These are phyloP conservation scores for Agrilus mali DNA, from an alignment of 2,888 invertebrate genomes.

Conservation along the genomic window DNA sequence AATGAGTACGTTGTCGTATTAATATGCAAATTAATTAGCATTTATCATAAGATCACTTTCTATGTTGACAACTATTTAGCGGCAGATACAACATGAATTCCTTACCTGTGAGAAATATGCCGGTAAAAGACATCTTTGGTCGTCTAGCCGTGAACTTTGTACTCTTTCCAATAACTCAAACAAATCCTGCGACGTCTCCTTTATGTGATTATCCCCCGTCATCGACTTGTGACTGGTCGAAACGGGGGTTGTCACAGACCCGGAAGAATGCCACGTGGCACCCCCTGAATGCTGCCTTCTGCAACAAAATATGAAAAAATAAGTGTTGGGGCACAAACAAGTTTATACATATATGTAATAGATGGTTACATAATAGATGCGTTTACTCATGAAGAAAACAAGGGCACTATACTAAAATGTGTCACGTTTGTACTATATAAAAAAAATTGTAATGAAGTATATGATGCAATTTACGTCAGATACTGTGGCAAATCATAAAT, in stretches of 20 bases:
- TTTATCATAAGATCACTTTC: too few relatives aligned
- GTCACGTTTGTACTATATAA: too few relatives aligned
- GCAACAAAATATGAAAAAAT: constrained; percentile 21
- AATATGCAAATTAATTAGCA: too few relatives aligned
- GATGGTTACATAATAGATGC: too few relatives aligned
- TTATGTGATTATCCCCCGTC: constrained; percentile 30
- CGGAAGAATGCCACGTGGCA: constrained; percentile 28
- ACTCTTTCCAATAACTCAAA: constrained; percentile 90
- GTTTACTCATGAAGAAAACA: too few relatives aligned
- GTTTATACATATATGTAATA: background rate
- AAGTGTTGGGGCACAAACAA: background rate
- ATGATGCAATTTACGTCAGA: too few relatives aligned
- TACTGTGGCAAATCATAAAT: too few relatives aligned
- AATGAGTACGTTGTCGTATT: too few relatives aligned
- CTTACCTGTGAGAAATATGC: constrained; percentile 81
- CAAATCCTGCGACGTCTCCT: constrained; percentile 57
- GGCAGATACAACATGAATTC: too few relatives aligned
- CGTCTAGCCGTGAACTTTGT: constrained; percentile 89
- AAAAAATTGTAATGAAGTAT: too few relatives aligned
- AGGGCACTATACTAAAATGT: too few relatives aligned
- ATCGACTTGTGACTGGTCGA: constrained; percentile 14
- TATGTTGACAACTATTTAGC: background rate
- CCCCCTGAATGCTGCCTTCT: constrained; percentile 54
- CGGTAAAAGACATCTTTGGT: constrained; percentile 93
- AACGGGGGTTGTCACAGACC: constrained; percentile 13